phyloP scores from a whole-genome alignment of 2,113 vertebrate species.

The Cynocephalus volans region DNA sequence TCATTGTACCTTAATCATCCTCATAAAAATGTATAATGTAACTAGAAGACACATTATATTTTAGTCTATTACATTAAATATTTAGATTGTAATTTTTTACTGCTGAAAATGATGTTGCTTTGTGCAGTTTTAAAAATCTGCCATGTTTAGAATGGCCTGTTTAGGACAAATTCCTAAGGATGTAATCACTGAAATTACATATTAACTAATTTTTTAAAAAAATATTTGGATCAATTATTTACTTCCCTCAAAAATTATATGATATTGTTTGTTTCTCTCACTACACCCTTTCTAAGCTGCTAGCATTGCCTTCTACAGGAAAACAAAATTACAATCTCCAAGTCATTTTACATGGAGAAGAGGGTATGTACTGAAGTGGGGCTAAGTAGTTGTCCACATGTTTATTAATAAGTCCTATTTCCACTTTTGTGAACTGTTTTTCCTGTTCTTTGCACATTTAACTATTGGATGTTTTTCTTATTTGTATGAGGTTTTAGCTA shows the following conservation, averaged over 20 bases:
- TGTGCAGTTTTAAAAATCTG: conserved; percentile 27
- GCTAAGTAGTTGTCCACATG: neutral
- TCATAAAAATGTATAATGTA: conserved; percentile 2
- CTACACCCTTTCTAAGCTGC: neutral
- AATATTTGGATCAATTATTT: neutral
- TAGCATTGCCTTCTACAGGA: neutral
- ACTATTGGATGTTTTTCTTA: conserved; percentile 6
- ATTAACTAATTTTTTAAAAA: conserved; percentile 40
- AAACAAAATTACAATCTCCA: conserved; percentile 14
- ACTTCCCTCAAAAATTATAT: neutral
- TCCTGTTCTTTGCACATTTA: neutral
- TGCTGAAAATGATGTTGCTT: conserved; percentile 24
- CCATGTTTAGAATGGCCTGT: conserved; percentile 20
- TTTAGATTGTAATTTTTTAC: conserved; percentile 23
- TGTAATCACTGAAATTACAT: neutral
- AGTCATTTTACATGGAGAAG: conserved; percentile 26
- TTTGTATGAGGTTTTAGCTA: neutral
- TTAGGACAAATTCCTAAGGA: neutral
- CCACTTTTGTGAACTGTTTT: neutral
- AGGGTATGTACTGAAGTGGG: neutral
- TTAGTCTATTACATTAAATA: neutral
- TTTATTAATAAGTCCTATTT: neutral
- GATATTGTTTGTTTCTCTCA: neutral
- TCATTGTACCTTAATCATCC: conserved; percentile 11
- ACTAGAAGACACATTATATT: neutral